Percentiles rank a stretch among this genome's conserved stretches.
phyloP scores from a whole-genome alignment of 2,797 vertebrate species.

The Eidolon dupreanum region DNA sequence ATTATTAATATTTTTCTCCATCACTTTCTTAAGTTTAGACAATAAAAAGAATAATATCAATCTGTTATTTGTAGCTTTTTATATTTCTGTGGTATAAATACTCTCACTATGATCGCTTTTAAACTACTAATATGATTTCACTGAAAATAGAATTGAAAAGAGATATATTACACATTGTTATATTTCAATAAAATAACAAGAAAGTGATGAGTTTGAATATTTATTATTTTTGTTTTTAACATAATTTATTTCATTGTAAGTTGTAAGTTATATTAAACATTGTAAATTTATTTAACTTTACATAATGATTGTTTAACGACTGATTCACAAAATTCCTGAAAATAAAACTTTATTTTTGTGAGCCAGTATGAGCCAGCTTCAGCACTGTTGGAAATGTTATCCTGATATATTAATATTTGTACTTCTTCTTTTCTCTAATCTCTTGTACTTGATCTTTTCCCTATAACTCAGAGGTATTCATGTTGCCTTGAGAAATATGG shows the following conservation, averaged over 20 bases:
- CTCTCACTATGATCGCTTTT: neutral
- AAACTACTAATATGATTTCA: neutral
- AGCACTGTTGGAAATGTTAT: neutral
- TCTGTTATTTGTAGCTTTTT: neutral
- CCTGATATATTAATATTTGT: conserved; percentile 1
- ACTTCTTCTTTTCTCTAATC: neutral
- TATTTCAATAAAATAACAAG: neutral
- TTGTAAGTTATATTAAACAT: neutral
- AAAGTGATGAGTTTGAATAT: neutral
- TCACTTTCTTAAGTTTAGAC: neutral
- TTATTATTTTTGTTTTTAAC: conserved; percentile 20
- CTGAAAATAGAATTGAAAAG: neutral
- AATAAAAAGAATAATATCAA: neutral
- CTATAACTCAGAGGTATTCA: neutral
- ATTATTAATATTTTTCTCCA: conserved; percentile 5
- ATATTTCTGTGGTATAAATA: neutral
- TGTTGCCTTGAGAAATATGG: neutral
- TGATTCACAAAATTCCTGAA: neutral
- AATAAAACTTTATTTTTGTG: neutral
- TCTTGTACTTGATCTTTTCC: neutral
- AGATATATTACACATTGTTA: neutral
- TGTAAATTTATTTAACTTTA: neutral
- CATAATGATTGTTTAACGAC: neutral
- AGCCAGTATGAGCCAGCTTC: neutral
- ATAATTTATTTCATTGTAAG: neutral